These are phyloP conservation scores for Liparis tanakae DNA, from an alignment of 2,797 vertebrate species.

Conservation along the genomic window DNA sequence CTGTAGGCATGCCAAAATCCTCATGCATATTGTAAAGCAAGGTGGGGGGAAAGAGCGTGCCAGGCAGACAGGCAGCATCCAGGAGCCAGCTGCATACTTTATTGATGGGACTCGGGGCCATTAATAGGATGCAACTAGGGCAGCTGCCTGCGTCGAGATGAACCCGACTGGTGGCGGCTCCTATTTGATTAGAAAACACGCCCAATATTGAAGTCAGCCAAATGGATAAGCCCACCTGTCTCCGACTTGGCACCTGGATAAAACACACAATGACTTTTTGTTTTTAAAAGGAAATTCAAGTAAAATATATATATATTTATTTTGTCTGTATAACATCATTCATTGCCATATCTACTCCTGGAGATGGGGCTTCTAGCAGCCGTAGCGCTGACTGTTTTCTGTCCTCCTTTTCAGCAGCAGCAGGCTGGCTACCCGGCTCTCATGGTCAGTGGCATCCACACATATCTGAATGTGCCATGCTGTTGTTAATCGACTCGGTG, in stretches of 20 bases:
- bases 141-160: slow-evolving; percentile 69
- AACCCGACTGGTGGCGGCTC: slow-evolving; percentile 55
- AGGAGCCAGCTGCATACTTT: slow-evolving; percentile 81
- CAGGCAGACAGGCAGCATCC: slow-evolving; percentile 71
- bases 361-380: slow-evolving; percentile 10
- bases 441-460: slow-evolving; percentile 73
- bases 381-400: slow-evolving; percentile 46
- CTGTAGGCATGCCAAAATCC: slow-evolving; percentile 77
- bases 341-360: slow-evolving; percentile 9
- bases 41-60: slow-evolving; percentile 78
- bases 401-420: slow-evolving; percentile 70
- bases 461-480: slow-evolving; percentile 38
- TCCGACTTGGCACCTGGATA: slow-evolving; percentile 23
- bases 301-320: neutral
- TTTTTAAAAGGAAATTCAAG: slow-evolving; percentile 7
- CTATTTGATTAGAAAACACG: slow-evolving; percentile 50
- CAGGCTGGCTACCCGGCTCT: slow-evolving; percentile 75
- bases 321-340: slow-evolving; percentile 15
- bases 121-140: slow-evolving; percentile 85
- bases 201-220: slow-evolving; percentile 29
- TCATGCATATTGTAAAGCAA: slow-evolving; percentile 84
- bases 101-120: slow-evolving; percentile 81
- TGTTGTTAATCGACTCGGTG: slow-evolving; percentile 48
- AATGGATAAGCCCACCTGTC: slow-evolving; percentile 12
- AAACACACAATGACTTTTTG: slow-evolving; percentile 2